Evolutionary conservation across 2,888 invertebrate species (phyloP), one percentile per base, ranked within the genome.

Genomic region (Falcaria lacertinaria): DNA sequence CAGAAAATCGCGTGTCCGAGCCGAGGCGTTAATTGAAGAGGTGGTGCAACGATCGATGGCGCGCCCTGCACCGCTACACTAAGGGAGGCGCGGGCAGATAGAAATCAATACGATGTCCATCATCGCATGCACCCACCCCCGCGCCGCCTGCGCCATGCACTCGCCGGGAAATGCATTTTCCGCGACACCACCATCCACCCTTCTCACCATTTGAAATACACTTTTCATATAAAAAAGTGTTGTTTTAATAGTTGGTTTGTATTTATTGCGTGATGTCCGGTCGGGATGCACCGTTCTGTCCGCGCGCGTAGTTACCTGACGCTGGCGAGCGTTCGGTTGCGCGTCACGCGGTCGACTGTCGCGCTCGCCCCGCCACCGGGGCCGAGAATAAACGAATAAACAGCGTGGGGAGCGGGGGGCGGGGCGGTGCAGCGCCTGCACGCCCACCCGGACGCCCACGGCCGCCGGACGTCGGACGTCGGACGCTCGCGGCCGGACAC

Each of bases 81-180:
- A 80, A 80, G 86, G 86, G 87, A 86, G 86, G 86, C 85, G 87
- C 86, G 88, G 86, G 69, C 88, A 89, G 89, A 88, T 88, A 88
- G 86, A 88, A 89, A 89, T 89, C 89, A 86, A 89, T 89, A 89
- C 88, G 85, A 82, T 89, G 90, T 90, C 90, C 90, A 90, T 87
- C 89, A 90, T 88, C 87, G 87, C 87, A 86, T 90, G 90, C 91
- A 90, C 90, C 91, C 90, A 91, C 90, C 89, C 91, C 89, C 90
- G 80, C 86, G 75, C 78, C 80, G 78, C 82, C 82, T 81, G 83
- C 86, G 84, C 85, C 74, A 72, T 85, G 85, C 86, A 86, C 84
- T 75, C 74, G 59, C 49, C 68, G 77, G 84, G 74, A 83, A 84
- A 83, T 87, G 87, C 88, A 87, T 82, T 81, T 79, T 75, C 80